phyloP scores from a whole-genome alignment of 2,888 invertebrate genomes.

The Busseola fusca region DNA sequence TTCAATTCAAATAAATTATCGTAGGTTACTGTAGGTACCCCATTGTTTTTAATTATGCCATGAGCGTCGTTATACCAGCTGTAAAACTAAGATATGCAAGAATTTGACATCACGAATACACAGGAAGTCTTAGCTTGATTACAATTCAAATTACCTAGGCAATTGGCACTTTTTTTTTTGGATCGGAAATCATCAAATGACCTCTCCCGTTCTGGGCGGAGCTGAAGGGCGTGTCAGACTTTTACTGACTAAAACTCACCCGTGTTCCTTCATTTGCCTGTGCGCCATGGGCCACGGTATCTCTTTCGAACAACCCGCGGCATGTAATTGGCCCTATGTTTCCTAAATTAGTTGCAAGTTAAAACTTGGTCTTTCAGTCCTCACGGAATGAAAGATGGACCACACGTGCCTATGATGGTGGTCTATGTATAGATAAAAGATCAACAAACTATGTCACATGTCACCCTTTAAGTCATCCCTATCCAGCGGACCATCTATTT shows the following conservation, averaged over 20 bases:
- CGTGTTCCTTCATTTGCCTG: no score
- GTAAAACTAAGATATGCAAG: constrained; percentile 5
- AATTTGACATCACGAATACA: background rate
- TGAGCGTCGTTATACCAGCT: background rate
- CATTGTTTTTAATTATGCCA: background rate
- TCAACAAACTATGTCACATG: constrained; percentile 57
- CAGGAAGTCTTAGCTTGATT: background rate
- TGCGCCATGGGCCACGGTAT: no score
- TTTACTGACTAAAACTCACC: no score
- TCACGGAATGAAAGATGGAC: background rate
- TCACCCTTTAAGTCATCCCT: constrained; percentile 60
- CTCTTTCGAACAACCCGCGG: no score
- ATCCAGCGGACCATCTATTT: constrained; percentile 58
- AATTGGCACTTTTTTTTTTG: no score
- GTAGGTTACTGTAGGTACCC: background rate
- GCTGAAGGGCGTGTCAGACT: no score
- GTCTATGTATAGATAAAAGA: constrained; percentile 40
- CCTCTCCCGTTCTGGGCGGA: no score
- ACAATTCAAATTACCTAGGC: background rate
- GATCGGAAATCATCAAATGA: no score
- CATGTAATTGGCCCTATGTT: background rate
- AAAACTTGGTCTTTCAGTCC: background rate
- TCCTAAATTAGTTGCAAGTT: background rate
- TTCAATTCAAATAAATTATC: background rate
- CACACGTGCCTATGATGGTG: background rate